Conservation (phyloP, 2,888 invertebrate genomes). For the Ochropacha duplaris region DNA sequence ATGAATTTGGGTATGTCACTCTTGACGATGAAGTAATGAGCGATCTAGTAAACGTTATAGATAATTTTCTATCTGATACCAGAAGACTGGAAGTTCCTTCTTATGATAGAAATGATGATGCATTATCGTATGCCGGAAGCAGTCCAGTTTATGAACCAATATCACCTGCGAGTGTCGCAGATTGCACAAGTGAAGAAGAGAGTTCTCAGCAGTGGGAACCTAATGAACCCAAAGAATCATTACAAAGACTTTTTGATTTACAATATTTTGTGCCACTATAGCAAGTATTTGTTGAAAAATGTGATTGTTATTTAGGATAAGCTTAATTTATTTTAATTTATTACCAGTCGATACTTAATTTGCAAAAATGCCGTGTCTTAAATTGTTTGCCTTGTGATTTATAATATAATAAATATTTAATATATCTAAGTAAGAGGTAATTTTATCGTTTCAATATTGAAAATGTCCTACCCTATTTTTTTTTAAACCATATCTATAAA, state of each 20-base stretch:
- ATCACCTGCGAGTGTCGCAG: constrained; percentile 50
- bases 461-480: too few species aligned
- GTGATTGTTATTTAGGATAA: not conserved
- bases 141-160: constrained; percentile 54
- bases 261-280: constrained; percentile 23
- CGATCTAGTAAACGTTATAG: constrained; percentile 44
- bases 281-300: not conserved
- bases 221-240: constrained; percentile 28
- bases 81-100: not conserved
- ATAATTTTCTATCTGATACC: constrained; percentile 31
- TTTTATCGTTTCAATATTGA: not conserved
- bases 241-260: constrained; percentile 38
- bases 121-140: constrained; percentile 10
- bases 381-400: not conserved
- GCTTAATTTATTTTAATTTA: not conserved
- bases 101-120: constrained; percentile 10
- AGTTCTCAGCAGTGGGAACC: constrained; percentile 18
- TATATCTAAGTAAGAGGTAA: not conserved
- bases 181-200: constrained; percentile 35
- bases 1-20: constrained; percentile 51
- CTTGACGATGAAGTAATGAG: constrained; percentile 47
- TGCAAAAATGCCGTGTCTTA: too few species aligned
- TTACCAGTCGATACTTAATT: not conserved
- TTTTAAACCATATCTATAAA: too few species aligned
- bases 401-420: not conserved